Evolutionary conservation across 2,797 vertebrate genomes (phyloP).

Genomic region (Pseudotriccus pelzelni): DNA sequence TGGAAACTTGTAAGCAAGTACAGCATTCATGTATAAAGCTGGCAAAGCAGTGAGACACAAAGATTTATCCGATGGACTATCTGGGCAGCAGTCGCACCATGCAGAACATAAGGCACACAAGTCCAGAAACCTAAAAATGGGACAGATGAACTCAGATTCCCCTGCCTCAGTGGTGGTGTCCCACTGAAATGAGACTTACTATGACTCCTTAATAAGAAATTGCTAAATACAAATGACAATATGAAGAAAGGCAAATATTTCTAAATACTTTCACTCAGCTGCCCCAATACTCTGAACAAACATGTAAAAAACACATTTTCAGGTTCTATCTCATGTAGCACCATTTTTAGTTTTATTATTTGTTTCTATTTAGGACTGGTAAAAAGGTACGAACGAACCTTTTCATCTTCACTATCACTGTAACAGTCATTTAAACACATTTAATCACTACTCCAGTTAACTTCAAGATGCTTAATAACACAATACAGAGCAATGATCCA

Average conservation of each 20-base stretch:
- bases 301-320: neutral
- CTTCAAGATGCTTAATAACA: neutral
- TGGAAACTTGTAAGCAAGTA: neutral
- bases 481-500: neutral
- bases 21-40: neutral
- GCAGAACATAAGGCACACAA: neutral
- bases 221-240: neutral
- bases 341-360: neutral
- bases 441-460: constrained; percentile 11
- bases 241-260: neutral
- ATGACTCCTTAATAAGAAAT: neutral
- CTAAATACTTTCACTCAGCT: neutral
- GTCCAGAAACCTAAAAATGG: neutral
- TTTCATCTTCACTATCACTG: neutral
- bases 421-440: neutral
- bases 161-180: neutral
- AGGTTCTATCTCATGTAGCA: neutral
- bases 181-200: neutral
- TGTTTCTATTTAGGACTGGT: neutral
- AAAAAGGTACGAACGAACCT: neutral
- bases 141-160: neutral
- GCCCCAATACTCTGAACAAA: neutral
- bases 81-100: neutral
- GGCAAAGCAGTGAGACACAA: neutral
- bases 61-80: neutral